Percentiles rank a stretch among this genome's conserved stretches.
These are phyloP conservation scores for Tragelaphus imberbis DNA, from an alignment of 2,113 vertebrate species.

Conservation along the genomic window DNA sequence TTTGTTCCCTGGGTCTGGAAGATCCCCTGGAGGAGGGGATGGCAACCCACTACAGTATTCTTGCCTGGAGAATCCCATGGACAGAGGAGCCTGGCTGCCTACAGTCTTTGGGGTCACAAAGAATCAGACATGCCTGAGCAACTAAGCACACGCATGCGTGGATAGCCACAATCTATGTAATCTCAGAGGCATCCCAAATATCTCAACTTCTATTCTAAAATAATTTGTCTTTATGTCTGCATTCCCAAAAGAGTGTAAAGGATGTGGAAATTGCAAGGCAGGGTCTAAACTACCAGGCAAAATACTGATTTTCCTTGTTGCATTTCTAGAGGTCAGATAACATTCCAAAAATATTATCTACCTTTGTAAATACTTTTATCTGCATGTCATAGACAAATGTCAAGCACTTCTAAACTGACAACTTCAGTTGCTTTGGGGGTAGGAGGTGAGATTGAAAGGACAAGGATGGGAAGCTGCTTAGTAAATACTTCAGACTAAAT, in stretches of 20 bases:
- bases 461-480: not conserved
- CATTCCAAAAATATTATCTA: not conserved
- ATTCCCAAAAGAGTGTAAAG: not conserved
- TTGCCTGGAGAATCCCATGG: not conserved
- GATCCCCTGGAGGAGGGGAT: not conserved
- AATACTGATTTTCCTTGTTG: not conserved
- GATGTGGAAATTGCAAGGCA: not conserved
- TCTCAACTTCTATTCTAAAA: not conserved
- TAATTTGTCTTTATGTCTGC: not conserved
- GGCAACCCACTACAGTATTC: not conserved
- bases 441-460: not conserved
- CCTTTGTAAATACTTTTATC: not conserved
- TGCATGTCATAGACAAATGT: not conserved
- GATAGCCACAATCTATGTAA: not conserved
- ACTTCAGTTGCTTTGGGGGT: not conserved
- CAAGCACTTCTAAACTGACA: not conserved
- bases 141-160: not conserved
- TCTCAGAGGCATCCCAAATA: not conserved
- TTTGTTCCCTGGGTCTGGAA: not conserved
- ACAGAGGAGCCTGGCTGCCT: not conserved
- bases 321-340: not conserved
- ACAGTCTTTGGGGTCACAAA: not conserved
- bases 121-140: rapidly evolving
- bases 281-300: not conserved
- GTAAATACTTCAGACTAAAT: not conserved